Evolutionary conservation across 53 echinoderm and acorn worm genomes (phyloP).

Genomic region (Crossaster papposus): DNA sequence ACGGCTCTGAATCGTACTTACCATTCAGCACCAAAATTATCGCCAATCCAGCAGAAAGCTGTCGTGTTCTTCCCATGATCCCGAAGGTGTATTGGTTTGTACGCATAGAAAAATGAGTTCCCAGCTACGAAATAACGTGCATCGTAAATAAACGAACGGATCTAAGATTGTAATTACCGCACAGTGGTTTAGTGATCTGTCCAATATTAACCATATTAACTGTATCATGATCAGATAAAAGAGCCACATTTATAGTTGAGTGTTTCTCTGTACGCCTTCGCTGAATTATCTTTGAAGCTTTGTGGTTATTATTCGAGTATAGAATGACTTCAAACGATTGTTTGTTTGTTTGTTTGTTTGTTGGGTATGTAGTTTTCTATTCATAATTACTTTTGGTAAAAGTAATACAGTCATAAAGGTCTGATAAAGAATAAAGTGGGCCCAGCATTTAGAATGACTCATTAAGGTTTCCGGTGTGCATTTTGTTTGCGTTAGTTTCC

Average conservation of each 20-base stretch:
- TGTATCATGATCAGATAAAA: conserved; percentile 11
- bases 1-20: background rate
- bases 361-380: no score
- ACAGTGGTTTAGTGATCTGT: conserved; percentile 1
- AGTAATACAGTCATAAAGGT: no score
- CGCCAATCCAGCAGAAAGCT: background rate
- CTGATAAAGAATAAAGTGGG: no score
- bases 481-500: no score
- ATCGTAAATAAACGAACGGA: background rate
- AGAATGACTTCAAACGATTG: no score
- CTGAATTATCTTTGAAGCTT: background rate
- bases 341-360: no score
- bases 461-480: no score
- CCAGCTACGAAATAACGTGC: background rate
- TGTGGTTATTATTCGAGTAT: background rate
- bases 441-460: no score
- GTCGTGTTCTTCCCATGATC: background rate
- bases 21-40: conserved; percentile 19
- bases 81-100: background rate
- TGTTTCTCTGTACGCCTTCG: background rate
- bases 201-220: conserved; percentile 55
- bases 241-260: background rate
- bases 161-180: background rate
- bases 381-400: no score
- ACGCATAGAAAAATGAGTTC: background rate